These are phyloP conservation scores for Marmota flaviventris DNA, from an alignment of 2,113 vertebrate species.

Conservation along the genomic window DNA sequence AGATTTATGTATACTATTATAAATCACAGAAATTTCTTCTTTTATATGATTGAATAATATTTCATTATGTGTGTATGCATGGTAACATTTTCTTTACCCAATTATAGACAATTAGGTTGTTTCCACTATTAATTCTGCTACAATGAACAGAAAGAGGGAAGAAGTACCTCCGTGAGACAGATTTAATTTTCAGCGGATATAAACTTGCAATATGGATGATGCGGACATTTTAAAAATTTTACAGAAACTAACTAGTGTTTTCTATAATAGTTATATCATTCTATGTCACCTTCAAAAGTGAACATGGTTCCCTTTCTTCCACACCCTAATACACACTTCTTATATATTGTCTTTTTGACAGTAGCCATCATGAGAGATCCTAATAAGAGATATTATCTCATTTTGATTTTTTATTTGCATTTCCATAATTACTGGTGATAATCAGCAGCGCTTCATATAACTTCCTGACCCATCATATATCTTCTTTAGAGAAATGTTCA, in stretches of 20 bases:
- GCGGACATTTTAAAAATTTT: no score
- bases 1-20: not conserved
- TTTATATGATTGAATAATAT: not conserved
- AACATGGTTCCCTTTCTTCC: no score
- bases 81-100: no score
- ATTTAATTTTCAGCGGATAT: no score
- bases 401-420: no score
- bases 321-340: not conserved
- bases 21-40: not conserved
- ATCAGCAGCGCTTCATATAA: not conserved
- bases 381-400: not conserved
- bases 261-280: no score
- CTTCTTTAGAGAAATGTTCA: not conserved
- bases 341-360: not conserved
- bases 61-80: no score
- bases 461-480: not conserved
- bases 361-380: not conserved
- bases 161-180: not conserved
- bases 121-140: not conserved
- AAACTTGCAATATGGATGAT: no score
- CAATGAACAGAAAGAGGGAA: not conserved
- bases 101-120: not conserved
- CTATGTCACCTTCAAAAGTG: no score
- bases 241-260: not conserved
- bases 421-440: not conserved